Evolutionary conservation across 2,113 vertebrate genomes (phyloP).

Genomic region (Alethe diademata): DNA sequence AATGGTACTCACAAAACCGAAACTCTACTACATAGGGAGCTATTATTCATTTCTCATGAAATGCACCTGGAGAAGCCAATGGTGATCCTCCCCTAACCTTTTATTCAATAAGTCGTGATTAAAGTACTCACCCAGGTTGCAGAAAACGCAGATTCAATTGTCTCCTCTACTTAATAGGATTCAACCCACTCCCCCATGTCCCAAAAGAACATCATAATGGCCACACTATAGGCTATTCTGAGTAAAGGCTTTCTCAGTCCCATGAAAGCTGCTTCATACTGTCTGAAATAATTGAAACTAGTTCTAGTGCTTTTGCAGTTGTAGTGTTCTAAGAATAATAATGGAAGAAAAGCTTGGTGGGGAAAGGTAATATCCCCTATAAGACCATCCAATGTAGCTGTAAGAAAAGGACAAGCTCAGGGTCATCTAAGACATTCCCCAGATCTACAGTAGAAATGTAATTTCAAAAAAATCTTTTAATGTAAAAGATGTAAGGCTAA

Average conservation of each 20-base stretch:
- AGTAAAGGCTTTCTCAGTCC: slow-evolving; percentile 42
- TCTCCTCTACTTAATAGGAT: slow-evolving; percentile 24
- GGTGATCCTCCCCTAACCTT: background rate
- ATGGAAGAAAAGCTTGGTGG: slow-evolving; percentile 11
- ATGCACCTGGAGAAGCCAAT: background rate
- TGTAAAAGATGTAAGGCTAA: background rate
- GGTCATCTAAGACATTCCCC: slow-evolving; percentile 1
- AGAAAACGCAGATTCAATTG: slow-evolving; percentile 18
- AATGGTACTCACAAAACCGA: background rate
- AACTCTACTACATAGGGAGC: background rate
- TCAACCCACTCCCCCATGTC: background rate
- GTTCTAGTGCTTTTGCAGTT: slow-evolving; percentile 8
- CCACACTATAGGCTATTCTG: slow-evolving; percentile 2
- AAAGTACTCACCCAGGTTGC: background rate
- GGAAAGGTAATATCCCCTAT: background rate
- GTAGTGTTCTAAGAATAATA: slow-evolving; percentile 37
- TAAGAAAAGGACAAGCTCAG: slow-evolving; percentile 26
- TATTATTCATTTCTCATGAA: background rate
- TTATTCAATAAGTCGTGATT: slow-evolving; percentile 23
- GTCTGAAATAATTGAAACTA: slow-evolving; percentile 54
- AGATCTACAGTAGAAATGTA: background rate
- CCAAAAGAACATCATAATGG: slow-evolving; percentile 37
- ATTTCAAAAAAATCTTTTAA: background rate
- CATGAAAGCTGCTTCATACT: slow-evolving; percentile 44
- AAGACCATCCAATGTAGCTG: background rate